Percentiles rank a stretch among this genome's conserved stretches.
These are phyloP conservation scores for Palythoa caribaeorum DNA, from an alignment of 92 coral and sea anemone genomes.

Conservation along the genomic window DNA sequence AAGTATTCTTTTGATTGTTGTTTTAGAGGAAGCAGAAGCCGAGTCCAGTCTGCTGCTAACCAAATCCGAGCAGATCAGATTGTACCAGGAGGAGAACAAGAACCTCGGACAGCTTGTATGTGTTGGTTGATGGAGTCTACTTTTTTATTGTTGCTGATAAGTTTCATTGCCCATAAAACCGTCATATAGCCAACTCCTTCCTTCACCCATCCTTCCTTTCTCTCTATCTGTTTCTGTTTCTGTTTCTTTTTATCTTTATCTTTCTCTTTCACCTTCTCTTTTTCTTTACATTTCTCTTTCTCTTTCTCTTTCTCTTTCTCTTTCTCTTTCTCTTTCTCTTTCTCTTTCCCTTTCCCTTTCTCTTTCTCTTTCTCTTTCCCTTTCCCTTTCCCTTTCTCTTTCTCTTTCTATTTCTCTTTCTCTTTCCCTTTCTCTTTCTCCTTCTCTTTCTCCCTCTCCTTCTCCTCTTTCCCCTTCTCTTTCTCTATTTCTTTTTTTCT, in stretches of 20 bases:
- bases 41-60: slow-evolving; percentile 79
- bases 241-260: not conserved
- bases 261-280: too few relatives aligned
- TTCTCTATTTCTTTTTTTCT: not conserved
- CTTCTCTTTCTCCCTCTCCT: not conserved
- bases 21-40: slow-evolving; percentile 80
- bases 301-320: too few relatives aligned
- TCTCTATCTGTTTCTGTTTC: not conserved
- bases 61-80: slow-evolving; percentile 90
- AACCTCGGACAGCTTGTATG: slow-evolving; percentile 91
- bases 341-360: not conserved
- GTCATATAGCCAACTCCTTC: too few relatives aligned
- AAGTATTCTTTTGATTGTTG: not conserved
- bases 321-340: too few relatives aligned
- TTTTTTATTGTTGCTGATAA: not conserved
- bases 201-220: not conserved
- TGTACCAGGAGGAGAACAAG: slow-evolving; percentile 91
- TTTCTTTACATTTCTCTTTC: not conserved
- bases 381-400: too few relatives aligned
- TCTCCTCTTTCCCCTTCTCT: not conserved
- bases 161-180: too few relatives aligned
- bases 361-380: not conserved
- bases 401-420: too few relatives aligned
- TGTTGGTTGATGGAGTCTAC: not conserved
- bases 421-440: too few relatives aligned